Conservation (phyloP, 2,113 vertebrate species). For the Chelonoidis abingdonii region DNA sequence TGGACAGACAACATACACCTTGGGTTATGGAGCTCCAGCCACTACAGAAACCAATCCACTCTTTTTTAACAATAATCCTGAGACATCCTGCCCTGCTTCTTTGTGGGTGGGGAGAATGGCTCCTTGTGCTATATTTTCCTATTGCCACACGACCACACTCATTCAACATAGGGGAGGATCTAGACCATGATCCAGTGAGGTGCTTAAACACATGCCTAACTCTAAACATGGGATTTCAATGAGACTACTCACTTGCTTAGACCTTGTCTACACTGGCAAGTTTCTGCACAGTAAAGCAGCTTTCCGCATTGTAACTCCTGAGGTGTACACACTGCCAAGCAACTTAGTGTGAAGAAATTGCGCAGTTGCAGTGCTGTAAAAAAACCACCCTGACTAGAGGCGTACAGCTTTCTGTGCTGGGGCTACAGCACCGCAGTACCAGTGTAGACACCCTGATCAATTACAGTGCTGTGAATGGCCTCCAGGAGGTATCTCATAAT, state of each 20-base stretch:
- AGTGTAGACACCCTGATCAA: too few species aligned
- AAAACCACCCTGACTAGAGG: too few species aligned
- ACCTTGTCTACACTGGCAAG: too few species aligned
- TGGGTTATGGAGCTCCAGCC: background rate
- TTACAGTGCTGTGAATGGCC: too few species aligned
- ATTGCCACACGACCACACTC: background rate
- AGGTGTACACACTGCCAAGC: too few species aligned
- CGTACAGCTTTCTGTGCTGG: too few species aligned
- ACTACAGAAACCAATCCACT: background rate
- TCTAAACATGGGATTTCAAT: background rate
- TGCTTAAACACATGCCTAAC: background rate
- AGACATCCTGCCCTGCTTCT: background rate
- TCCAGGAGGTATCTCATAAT: too few species aligned
- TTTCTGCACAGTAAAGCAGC: too few species aligned
- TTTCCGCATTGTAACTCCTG: too few species aligned
- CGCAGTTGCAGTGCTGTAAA: too few species aligned
- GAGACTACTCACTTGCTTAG: background rate
- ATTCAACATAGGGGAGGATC: background rate
- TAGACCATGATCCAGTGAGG: background rate
- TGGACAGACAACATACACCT: fast-evolving
- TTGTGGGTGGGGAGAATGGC: background rate
- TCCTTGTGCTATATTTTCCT: background rate
- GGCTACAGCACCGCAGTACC: too few species aligned
- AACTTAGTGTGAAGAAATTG: too few species aligned
- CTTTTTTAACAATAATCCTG: background rate